Conservation (phyloP, 2,888 invertebrate genomes). For the Amphipyra tragopoginis region DNA sequence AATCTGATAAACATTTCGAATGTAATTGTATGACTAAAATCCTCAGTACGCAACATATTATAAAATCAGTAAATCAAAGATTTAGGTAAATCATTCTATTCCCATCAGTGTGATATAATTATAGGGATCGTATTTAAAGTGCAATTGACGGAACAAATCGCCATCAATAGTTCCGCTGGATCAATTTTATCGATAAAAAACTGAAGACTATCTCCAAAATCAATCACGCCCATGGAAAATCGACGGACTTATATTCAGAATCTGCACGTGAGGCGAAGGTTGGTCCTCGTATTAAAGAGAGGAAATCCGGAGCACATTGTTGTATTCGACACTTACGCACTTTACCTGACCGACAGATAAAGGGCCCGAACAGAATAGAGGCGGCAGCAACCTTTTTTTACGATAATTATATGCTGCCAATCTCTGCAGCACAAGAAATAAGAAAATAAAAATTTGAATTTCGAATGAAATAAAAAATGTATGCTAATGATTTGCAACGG, state of each 20-base stretch:
- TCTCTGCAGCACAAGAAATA: slow-evolving; percentile 53
- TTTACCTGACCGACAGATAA: slow-evolving; percentile 88
- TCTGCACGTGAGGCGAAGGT: slow-evolving; percentile 88
- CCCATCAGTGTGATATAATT: slow-evolving; percentile 17
- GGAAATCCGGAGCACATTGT: slow-evolving; percentile 89
- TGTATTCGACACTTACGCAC: slow-evolving; percentile 83
- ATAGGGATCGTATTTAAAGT: slow-evolving; percentile 41
- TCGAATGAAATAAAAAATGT: slow-evolving; percentile 65
- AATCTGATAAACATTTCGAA: no score
- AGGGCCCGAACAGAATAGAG: slow-evolving; percentile 72
- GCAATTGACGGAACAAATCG: slow-evolving; percentile 55
- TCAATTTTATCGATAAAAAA: slow-evolving; percentile 72
- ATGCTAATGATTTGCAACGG: slow-evolving; percentile 87
- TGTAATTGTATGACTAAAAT: no score
- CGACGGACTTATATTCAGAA: slow-evolving; percentile 79
- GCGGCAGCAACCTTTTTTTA: slow-evolving; percentile 77
- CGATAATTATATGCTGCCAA: slow-evolving; percentile 83
- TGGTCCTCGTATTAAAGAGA: slow-evolving; percentile 87
- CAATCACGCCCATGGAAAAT: slow-evolving; percentile 89
- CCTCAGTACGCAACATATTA: no score
- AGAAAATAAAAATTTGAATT: slow-evolving; percentile 68
- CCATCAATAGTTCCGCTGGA: slow-evolving; percentile 71
- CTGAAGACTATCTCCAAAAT: slow-evolving; percentile 84
- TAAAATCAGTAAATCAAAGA: background rate
- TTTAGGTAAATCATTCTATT: slow-evolving; percentile 7